Percentiles rank a stretch among this genome's conserved stretches.
Evolutionary conservation across 1,140 invertebrate species (phyloP).

Genomic region (Calephelis nemesis): DNA sequence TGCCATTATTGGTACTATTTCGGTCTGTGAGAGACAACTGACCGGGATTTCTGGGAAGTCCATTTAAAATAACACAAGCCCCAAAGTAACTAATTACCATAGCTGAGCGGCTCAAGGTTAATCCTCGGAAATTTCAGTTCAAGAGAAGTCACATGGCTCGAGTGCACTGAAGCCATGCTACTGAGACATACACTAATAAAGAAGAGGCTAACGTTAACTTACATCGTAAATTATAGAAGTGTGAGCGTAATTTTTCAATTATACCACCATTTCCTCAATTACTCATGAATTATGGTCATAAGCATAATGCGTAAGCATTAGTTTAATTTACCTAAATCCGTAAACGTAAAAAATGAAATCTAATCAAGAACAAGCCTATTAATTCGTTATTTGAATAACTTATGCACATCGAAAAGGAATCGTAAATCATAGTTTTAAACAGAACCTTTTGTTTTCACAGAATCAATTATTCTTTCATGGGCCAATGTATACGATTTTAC

Average conservation of each 20-base stretch:
- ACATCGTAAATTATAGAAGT: slow-evolving; percentile 1
- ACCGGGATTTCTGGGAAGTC: slow-evolving; percentile 49
- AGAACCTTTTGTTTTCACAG: no score
- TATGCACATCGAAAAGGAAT: no score
- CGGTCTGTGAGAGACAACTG: slow-evolving; percentile 35
- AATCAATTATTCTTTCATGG: no score
- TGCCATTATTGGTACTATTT: slow-evolving; percentile 19
- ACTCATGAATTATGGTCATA: slow-evolving; percentile 10
- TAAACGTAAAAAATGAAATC: no score
- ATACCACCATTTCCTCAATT: slow-evolving; percentile 4
- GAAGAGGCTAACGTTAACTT: slow-evolving; percentile 5
- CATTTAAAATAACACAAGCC: slow-evolving; percentile 38
- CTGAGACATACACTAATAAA: not conserved
- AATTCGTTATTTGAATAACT: no score
- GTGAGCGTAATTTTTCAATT: slow-evolving; percentile 8
- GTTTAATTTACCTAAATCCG: not conserved
- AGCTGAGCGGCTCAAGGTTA: slow-evolving; percentile 42
- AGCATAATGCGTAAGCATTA: not conserved
- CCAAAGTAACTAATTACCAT: slow-evolving; percentile 33
- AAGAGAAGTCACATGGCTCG: slow-evolving; percentile 2
- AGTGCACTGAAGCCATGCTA: slow-evolving; percentile 16
- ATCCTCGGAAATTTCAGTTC: slow-evolving; percentile 14
- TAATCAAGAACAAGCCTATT: no score
- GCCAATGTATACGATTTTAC: no score
- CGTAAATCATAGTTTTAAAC: no score